Percentiles rank a stretch among this genome's conserved stretches.
Evolutionary conservation across 2,113 vertebrate genomes (phyloP).

Genomic region (Corydoras maculifer): DNA sequence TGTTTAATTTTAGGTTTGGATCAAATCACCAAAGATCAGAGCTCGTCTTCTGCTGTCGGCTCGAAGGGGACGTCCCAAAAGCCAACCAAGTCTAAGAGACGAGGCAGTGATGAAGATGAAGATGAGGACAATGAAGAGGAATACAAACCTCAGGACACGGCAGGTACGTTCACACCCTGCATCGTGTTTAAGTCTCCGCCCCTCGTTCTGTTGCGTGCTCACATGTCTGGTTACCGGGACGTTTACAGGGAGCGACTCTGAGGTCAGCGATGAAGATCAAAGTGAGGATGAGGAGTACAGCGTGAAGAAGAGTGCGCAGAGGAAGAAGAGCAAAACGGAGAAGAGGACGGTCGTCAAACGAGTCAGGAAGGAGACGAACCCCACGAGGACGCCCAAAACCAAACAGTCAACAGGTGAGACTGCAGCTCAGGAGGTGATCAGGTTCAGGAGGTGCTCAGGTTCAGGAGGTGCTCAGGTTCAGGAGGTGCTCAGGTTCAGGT

Average conservation of each 20-base stretch:
- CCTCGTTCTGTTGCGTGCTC: neutral
- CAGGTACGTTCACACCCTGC: slow-evolving; percentile 48
- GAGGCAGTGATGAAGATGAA: slow-evolving; percentile 33
- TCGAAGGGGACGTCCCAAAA: slow-evolving; percentile 48
- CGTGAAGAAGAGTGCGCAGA: slow-evolving; percentile 47
- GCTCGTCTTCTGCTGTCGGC: neutral
- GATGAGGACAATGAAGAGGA: slow-evolving; percentile 48
- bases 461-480: too few species aligned
- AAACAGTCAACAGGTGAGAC: slow-evolving; percentile 50
- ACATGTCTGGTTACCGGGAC: neutral
- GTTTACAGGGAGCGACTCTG: slow-evolving; percentile 59
- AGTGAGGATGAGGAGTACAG: slow-evolving; percentile 70
- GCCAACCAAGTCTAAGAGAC: slow-evolving; percentile 38
- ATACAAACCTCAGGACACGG: slow-evolving; percentile 55
- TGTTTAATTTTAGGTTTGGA: slow-evolving; percentile 59
- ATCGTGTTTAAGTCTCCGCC: too few species aligned
- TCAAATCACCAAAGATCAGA: slow-evolving; percentile 57
- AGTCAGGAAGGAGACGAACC: slow-evolving; percentile 57
- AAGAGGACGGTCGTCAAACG: slow-evolving; percentile 44
- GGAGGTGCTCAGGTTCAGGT: too few species aligned
- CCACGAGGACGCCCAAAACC: slow-evolving; percentile 42
- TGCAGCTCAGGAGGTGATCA: too few species aligned
- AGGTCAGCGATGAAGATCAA: slow-evolving; percentile 61
- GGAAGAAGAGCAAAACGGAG: slow-evolving; percentile 36
- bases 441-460: too few species aligned